A percentile compares a stretch with the other conserved stretches of the same genome.
Evolutionary conservation across 2,888 invertebrate genomes (phyloP).

Genomic region (Idaea straminata): DNA sequence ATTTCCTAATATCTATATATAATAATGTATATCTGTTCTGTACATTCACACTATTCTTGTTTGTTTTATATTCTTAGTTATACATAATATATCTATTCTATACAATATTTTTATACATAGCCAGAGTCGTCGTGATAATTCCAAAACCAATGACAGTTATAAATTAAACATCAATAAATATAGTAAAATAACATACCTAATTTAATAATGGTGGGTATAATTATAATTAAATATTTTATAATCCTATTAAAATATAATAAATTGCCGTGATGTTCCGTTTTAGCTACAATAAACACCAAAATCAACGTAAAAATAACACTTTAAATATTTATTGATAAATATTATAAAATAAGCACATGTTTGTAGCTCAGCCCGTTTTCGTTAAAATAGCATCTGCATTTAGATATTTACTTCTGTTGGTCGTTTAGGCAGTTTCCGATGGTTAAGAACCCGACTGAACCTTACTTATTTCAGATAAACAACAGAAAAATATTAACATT

Average conservation of each 20-base stretch:
- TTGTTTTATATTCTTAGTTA: not conserved
- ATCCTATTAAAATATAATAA: not conserved
- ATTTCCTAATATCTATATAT: not conserved
- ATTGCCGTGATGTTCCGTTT: not conserved
- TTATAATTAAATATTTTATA: not conserved
- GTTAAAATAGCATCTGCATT: not conserved
- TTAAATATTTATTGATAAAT: not conserved
- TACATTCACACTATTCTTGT: not conserved
- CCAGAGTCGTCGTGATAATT: constrained; percentile 47
- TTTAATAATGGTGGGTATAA: not conserved
- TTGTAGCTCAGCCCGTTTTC: not conserved
- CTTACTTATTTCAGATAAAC: not conserved
- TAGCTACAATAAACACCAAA: not conserved
- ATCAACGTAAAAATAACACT: not conserved
- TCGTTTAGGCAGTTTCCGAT: not conserved
- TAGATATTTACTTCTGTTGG: not conserved
- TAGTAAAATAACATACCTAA: not conserved
- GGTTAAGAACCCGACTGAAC: not conserved
- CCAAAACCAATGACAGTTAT: constrained; percentile 2
- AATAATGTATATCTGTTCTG: not conserved
- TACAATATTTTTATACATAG: constrained; percentile 48
- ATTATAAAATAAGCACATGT: not conserved
- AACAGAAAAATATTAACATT: not conserved
- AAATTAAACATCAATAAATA: not conserved
- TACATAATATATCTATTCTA: constrained; percentile 19